Evolutionary conservation across 2,113 vertebrate species (phyloP).

Genomic region (Gymnorhina tibicen): DNA sequence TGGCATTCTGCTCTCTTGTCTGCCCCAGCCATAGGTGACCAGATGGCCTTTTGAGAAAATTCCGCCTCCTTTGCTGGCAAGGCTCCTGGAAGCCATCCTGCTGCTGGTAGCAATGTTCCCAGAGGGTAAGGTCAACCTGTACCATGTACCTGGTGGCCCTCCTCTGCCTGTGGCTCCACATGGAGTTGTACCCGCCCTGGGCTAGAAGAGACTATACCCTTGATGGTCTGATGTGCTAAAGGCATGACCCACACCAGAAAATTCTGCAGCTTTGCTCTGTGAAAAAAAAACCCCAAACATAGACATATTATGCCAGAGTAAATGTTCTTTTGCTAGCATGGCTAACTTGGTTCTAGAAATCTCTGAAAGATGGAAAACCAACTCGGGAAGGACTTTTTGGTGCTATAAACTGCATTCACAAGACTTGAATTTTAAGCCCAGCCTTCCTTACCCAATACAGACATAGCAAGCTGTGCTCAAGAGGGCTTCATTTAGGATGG

Average conservation of each 20-base stretch:
- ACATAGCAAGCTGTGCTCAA: background rate
- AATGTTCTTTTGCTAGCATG: background rate
- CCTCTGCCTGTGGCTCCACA: background rate
- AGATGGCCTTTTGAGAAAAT: background rate
- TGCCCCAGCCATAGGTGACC: background rate
- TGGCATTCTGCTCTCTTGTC: background rate
- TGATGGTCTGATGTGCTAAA: background rate
- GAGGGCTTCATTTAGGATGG: background rate
- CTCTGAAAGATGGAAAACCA: background rate
- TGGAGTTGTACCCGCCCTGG: background rate
- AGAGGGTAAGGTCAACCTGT: background rate
- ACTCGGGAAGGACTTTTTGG: background rate
- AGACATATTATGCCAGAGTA: background rate
- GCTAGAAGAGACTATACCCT: background rate
- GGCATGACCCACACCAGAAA: background rate
- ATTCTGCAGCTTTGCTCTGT: background rate
- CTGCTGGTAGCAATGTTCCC: background rate
- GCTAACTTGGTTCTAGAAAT: background rate
- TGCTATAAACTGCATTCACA: background rate
- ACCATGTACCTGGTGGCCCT: background rate
- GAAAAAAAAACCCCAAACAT: background rate
- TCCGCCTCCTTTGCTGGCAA: background rate
- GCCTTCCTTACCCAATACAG: background rate
- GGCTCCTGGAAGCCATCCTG: background rate
- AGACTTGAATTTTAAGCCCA: background rate